A percentile compares a stretch with the other conserved stretches of the same genome.
phyloP scores from a whole-genome alignment of 2,113 vertebrate species.

The Myotis yumanensis region DNA sequence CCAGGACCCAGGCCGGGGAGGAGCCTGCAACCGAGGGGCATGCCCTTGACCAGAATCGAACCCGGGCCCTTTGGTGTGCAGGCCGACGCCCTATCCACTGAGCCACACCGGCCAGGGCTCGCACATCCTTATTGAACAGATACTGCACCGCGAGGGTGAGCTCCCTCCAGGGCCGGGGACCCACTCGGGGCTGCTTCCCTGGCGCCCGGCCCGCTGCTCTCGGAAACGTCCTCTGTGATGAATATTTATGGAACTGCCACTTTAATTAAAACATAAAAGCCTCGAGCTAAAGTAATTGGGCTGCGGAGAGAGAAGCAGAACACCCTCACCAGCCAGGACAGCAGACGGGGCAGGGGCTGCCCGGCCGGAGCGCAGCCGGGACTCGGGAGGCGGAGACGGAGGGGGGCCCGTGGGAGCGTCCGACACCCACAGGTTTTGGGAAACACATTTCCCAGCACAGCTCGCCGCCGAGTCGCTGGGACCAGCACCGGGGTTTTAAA shows the following conservation, averaged over 20 bases:
- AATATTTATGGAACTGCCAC: constrained; percentile 79
- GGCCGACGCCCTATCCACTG: no score
- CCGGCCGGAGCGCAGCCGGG: constrained; percentile 19
- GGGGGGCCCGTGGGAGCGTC: background rate
- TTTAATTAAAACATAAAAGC: constrained; percentile 80
- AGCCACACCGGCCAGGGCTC: no score
- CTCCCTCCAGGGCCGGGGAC: background rate
- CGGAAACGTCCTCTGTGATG: constrained; percentile 68
- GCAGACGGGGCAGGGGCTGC: constrained; percentile 30
- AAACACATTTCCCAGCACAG: background rate
- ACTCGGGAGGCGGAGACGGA: background rate
- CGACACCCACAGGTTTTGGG: constrained; percentile 51
- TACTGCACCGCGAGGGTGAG: background rate
- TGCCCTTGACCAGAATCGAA: no score
- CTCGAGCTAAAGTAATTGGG: constrained; percentile 77
- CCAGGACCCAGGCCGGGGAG: no score
- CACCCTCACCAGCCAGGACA: background rate
- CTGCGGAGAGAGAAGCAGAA: background rate
- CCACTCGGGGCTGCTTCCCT: background rate
- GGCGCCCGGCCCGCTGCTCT: constrained; percentile 41
- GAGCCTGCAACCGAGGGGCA: no score
- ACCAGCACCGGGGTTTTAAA: background rate
- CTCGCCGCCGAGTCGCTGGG: background rate
- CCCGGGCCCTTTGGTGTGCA: no score
- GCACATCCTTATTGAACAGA: no score